Evolutionary conservation across 2,888 invertebrate species (phyloP), one percentile per base, ranked within the genome.

Genomic region (Deilephila elpenor): DNA sequence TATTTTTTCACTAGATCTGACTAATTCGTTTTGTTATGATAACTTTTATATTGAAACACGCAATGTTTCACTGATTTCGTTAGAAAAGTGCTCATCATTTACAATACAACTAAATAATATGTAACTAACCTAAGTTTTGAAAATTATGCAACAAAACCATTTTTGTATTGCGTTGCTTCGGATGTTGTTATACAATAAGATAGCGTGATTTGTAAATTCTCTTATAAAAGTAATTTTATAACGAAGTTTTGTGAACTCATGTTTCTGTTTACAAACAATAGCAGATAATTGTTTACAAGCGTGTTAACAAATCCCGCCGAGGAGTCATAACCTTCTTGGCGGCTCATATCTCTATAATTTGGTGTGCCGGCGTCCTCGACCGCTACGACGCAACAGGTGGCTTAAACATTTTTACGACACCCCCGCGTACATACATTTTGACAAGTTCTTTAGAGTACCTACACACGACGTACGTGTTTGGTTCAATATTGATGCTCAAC

Each of bases 1-100:
- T 82, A 82, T 79, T 82, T 81, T 83, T 79, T 80, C 75, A 80
- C 78, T 77, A 76, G 80, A 79, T 79, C 75, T 71, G 76, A 76
- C 75, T 73, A 77, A 82, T 80, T 79, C 74, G 73, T 76, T 78
- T 70, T 77, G 77, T 80, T 76, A 76, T 59, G 32, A 67, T 56
- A 73, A 37, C 56, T 17, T 25, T 37, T 34, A 25, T 34, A 62
- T 56, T 51, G 29, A 11, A 32, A 62, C 29, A 51, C 34, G 34
- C 59, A 32, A 56, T 11, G 60, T 60, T 29, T 60, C 17, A 29
- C 60, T 60, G 14, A 60, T 60, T 3, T 7, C 60, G 17, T 32
- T 29, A 60, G n/a, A 60, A 29, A 60, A 11, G 8, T 3, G 0
- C 60, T 11, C 17, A 29, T 29, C 11, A 60, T 29, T 60, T n/a